phyloP scores from a whole-genome alignment of 2,113 vertebrate species.

The Scytalopus superciliaris region DNA sequence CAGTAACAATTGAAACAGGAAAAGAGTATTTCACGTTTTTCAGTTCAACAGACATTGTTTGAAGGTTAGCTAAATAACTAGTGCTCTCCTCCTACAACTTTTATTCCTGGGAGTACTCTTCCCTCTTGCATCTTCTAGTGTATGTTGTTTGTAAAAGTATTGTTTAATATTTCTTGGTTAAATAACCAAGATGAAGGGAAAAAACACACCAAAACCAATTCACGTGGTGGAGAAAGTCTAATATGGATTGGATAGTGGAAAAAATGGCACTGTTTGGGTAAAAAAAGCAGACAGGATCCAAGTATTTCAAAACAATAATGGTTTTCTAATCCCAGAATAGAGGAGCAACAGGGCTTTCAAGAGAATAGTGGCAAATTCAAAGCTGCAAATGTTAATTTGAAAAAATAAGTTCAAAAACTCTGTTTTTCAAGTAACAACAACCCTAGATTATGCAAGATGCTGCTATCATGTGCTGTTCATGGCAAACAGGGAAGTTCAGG shows the following conservation, averaged over 20 bases:
- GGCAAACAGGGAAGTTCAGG: not conserved
- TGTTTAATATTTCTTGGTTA: not conserved
- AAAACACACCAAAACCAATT: not conserved
- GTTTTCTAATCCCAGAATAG: not conserved
- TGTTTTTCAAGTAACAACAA: not conserved
- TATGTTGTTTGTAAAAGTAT: not conserved
- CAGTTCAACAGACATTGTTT: not conserved
- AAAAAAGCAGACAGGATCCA: not conserved
- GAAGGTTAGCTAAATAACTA: not conserved
- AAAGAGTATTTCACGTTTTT: not conserved
- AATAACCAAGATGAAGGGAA: not conserved
- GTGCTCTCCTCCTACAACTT: not conserved
- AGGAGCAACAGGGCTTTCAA: not conserved
- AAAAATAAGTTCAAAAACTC: not conserved
- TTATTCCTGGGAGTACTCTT: not conserved
- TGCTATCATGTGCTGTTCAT: not conserved
- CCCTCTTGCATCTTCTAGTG: not conserved
- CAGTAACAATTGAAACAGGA: not conserved
- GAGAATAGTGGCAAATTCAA: not conserved
- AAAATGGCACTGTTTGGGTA: not conserved
- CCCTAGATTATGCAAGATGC: not conserved
- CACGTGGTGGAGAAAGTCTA: not conserved
- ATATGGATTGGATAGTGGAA: not conserved
- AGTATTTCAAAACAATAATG: not conserved
- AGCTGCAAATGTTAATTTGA: rapidly evolving